Evolutionary conservation across 2,797 vertebrate species (phyloP).

Genomic region (Anomalospiza imberbis): DNA sequence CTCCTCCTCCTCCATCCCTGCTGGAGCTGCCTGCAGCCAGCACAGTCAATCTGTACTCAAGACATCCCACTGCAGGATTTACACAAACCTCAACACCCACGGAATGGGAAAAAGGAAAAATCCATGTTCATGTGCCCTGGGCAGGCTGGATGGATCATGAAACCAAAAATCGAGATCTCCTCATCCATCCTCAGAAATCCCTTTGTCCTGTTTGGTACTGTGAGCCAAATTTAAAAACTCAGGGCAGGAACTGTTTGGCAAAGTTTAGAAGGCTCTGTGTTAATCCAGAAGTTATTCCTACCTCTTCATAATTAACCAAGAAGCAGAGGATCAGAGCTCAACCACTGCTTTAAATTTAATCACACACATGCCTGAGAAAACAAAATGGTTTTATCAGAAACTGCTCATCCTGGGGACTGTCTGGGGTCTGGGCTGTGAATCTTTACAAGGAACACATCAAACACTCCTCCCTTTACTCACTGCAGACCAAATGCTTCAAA

Average conservation of each 20-base stretch:
- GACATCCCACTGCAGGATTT: not conserved
- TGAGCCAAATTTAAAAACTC: not conserved
- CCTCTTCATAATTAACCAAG: not conserved
- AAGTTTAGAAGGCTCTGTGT: not conserved
- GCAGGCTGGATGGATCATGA: not conserved
- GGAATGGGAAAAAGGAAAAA: not conserved
- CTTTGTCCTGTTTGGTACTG: not conserved
- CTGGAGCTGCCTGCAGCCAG: not conserved
- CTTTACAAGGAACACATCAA: not conserved
- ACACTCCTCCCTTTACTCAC: not conserved
- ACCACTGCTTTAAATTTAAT: not conserved
- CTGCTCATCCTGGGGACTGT: not conserved
- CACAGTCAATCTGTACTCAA: not conserved
- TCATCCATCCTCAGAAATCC: not conserved
- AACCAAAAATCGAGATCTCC: not conserved
- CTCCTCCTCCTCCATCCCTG: not conserved
- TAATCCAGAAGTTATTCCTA: not conserved
- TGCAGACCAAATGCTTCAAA: not conserved
- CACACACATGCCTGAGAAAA: not conserved
- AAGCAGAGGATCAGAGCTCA: not conserved
- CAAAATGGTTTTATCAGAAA: not conserved
- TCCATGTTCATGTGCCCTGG: accelerated
- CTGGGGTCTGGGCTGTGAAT: not conserved
- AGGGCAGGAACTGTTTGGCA: not conserved
- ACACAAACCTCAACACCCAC: not conserved